These are phyloP conservation scores for Pampusana beccarii DNA, from an alignment of 2,113 vertebrate genomes.

Conservation along the genomic window DNA sequence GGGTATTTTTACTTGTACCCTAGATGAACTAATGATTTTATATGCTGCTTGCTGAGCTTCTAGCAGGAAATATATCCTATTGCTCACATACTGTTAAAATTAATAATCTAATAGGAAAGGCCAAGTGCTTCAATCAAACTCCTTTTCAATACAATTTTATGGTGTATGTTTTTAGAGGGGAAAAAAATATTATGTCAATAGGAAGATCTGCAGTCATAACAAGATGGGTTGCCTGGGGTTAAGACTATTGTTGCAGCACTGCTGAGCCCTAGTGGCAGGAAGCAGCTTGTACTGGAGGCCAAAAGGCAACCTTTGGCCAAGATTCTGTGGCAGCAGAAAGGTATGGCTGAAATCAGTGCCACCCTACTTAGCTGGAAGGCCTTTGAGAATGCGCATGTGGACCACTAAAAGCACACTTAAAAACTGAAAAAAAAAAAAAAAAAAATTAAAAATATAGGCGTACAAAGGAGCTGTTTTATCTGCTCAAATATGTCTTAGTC, in stretches of 20 bases:
- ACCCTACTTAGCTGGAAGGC: background rate
- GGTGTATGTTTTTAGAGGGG: background rate
- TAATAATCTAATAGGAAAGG: slow-evolving; percentile 31
- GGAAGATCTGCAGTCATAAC: background rate
- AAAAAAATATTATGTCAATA: background rate
- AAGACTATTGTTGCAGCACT: background rate
- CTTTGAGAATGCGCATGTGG: background rate
- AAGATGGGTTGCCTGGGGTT: background rate
- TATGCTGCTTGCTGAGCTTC: background rate
- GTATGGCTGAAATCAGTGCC: background rate
- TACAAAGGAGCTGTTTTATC: background rate
- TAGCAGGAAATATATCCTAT: background rate
- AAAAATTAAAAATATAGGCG: background rate
- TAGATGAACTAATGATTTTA: background rate
- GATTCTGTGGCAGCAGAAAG: background rate
- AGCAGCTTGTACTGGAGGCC: background rate
- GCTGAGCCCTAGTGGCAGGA: background rate
- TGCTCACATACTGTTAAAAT: slow-evolving; percentile 32
- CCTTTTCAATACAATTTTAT: background rate
- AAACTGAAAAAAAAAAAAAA: background rate
- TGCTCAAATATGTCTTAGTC: background rate
- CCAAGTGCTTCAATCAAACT: slow-evolving; percentile 19
- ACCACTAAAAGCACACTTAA: background rate
- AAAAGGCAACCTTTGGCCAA: background rate
- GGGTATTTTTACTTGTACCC: background rate